These are phyloP conservation scores for Manduca sexta DNA, from an alignment of 1,140 invertebrate species.

Conservation along the genomic window DNA sequence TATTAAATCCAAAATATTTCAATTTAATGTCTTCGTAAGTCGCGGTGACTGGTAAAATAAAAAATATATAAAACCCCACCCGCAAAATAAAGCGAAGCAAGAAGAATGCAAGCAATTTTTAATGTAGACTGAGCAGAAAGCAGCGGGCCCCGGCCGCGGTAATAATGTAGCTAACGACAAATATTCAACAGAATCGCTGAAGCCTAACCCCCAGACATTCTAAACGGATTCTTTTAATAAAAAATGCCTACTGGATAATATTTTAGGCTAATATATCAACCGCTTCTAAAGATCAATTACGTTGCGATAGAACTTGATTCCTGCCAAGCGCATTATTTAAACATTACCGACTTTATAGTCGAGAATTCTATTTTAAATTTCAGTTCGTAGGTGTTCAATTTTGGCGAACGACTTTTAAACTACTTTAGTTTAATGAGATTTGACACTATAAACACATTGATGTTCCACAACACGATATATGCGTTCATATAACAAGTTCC, in stretches of 20 bases:
- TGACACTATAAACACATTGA: background rate
- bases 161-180: conserved; percentile 54
- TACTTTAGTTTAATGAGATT: background rate
- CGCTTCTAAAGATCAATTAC: too few species aligned
- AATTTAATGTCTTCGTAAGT: conserved; percentile 47
- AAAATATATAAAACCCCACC: conserved; percentile 52
- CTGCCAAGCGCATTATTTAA: too few species aligned
- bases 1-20: conserved; percentile 8
- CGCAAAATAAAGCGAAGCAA: conserved; percentile 57
- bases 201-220: conserved; percentile 26
- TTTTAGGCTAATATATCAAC: background rate
- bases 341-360: too few species aligned
- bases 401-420: too few species aligned
- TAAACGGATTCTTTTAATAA: conserved; percentile 18
- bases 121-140: conserved; percentile 54
- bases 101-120: conserved; percentile 71
- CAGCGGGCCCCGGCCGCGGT: conserved; percentile 40
- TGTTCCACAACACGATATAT: background rate
- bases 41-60: conserved; percentile 30
- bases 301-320: too few species aligned
- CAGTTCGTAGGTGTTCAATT: too few species aligned
- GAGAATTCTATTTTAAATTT: too few species aligned
- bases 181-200: conserved; percentile 38
- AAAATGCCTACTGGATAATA: background rate
- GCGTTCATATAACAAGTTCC: conserved; percentile 7